phyloP scores from a whole-genome alignment of 1,140 invertebrate genomes.

The Psix sp. region DNA sequence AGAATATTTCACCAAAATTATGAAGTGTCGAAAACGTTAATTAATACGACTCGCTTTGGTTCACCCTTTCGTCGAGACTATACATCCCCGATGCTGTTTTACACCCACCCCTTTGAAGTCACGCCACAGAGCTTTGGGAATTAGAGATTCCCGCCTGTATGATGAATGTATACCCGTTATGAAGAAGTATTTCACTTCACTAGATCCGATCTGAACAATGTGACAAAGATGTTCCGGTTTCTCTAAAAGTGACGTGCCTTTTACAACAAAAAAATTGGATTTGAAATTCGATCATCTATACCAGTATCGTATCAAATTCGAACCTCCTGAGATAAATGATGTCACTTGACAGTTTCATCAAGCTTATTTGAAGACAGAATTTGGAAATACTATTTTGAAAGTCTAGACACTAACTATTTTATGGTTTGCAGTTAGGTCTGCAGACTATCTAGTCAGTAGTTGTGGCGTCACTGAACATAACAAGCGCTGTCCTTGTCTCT shows the following conservation, averaged over 20 bases:
- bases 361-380: too few species aligned
- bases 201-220: too few species aligned
- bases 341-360: too few species aligned
- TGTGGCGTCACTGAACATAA: slow-evolving; percentile 51
- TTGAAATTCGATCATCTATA: too few species aligned
- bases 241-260: too few species aligned
- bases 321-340: too few species aligned
- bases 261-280: too few species aligned
- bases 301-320: too few species aligned
- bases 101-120: slow-evolving; percentile 58
- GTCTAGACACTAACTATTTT: slow-evolving; percentile 49
- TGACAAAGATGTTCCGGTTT: too few species aligned
- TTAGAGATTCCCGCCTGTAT: slow-evolving; percentile 53
- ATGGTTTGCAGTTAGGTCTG: slow-evolving; percentile 54
- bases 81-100: slow-evolving; percentile 46
- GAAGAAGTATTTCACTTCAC: slow-evolving; percentile 33
- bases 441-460: slow-evolving; percentile 53
- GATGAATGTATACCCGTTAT: slow-evolving; percentile 45
- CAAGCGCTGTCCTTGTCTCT: slow-evolving; percentile 18
- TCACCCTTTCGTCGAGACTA: slow-evolving; percentile 48
- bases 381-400: slow-evolving; percentile 10
- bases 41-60: slow-evolving; percentile 68
- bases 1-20: slow-evolving; percentile 62
- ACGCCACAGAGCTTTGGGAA: slow-evolving; percentile 55
- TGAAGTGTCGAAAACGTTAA: slow-evolving; percentile 65